Conservation (phyloP, 2,797 vertebrate genomes). For the Gephyroberyx darwinii region DNA sequence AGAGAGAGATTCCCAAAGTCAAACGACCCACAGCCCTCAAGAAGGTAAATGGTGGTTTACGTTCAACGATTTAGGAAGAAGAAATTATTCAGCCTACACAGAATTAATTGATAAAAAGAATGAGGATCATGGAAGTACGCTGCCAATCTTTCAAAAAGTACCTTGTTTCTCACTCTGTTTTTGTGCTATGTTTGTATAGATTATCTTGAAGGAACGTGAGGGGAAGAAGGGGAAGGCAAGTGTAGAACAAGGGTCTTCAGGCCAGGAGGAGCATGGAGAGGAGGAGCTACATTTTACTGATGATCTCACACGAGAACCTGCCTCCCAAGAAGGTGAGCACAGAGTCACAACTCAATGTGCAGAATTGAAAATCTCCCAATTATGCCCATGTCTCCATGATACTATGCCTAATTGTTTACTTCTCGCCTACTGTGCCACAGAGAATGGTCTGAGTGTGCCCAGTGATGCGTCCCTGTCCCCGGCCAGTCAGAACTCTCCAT, state of each 20-base stretch:
- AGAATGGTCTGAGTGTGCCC: constrained; percentile 92
- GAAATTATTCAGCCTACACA: not conserved
- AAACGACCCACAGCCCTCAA: constrained; percentile 98
- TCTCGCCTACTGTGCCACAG: constrained; percentile 71
- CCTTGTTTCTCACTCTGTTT: not conserved
- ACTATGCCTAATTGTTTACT: constrained; percentile 8
- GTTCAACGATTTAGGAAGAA: not conserved
- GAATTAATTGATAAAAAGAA: not conserved
- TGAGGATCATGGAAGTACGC: not conserved
- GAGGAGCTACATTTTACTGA: constrained; percentile 84
- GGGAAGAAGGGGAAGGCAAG: constrained; percentile 93
- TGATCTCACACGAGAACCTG: constrained; percentile 87
- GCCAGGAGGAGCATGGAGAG: constrained; percentile 88
- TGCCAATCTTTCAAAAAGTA: not conserved
- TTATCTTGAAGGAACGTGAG: constrained; percentile 97
- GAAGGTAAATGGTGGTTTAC: constrained; percentile 82
- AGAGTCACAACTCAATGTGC: not conserved
- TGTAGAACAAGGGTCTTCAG: constrained; percentile 84
- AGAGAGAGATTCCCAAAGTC: constrained; percentile 94
- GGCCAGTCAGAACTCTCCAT: constrained; percentile 98
- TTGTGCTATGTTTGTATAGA: constrained; percentile 78
- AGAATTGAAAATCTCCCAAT: not conserved
- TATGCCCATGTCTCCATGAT: not conserved
- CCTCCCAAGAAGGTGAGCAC: constrained; percentile 90
- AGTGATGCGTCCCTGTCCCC: constrained; percentile 96